A percentile compares a stretch with the other conserved stretches of the same genome.
phyloP scores from a whole-genome alignment of 2,888 invertebrate genomes.

The Hedychridium roseum region DNA sequence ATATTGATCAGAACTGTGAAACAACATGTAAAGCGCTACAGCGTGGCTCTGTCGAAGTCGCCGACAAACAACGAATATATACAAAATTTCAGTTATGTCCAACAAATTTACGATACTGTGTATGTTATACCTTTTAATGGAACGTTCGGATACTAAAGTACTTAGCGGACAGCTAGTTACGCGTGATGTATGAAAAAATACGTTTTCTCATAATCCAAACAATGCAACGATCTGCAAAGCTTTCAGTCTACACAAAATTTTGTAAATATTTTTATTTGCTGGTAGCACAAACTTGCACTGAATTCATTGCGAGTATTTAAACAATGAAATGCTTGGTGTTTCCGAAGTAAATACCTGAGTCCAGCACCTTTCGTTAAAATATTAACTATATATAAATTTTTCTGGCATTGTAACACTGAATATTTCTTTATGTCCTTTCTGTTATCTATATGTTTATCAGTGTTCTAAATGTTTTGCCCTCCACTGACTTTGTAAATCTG shows the following conservation, averaged over 20 bases:
- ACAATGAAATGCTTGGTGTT: not conserved
- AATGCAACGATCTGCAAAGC: not conserved
- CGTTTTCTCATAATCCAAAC: slow-evolving; percentile 1
- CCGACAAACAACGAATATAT: too few species aligned
- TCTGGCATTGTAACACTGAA: too few species aligned
- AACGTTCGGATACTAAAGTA: slow-evolving; percentile 34
- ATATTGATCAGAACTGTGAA: slow-evolving; percentile 37
- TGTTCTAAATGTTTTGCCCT: too few species aligned
- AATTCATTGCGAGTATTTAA: too few species aligned
- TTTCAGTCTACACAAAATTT: not conserved
- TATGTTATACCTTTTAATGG: slow-evolving; percentile 17
- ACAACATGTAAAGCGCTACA: slow-evolving; percentile 22
- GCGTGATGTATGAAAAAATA: slow-evolving; percentile 34
- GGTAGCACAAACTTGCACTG: not conserved
- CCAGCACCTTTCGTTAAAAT: not conserved
- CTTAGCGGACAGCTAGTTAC: slow-evolving; percentile 44
- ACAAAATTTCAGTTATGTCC: slow-evolving; percentile 22
- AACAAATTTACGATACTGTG: slow-evolving; percentile 15
- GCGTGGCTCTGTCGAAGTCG: slow-evolving; percentile 14
- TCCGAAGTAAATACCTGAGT: not conserved
- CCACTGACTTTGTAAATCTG: too few species aligned
- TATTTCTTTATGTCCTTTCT: too few species aligned
- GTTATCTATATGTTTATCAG: too few species aligned
- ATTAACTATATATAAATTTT: not conserved
- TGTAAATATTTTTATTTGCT: not conserved